phyloP scores from a whole-genome alignment of 2,888 invertebrate genomes.

The Timema cristinae region DNA sequence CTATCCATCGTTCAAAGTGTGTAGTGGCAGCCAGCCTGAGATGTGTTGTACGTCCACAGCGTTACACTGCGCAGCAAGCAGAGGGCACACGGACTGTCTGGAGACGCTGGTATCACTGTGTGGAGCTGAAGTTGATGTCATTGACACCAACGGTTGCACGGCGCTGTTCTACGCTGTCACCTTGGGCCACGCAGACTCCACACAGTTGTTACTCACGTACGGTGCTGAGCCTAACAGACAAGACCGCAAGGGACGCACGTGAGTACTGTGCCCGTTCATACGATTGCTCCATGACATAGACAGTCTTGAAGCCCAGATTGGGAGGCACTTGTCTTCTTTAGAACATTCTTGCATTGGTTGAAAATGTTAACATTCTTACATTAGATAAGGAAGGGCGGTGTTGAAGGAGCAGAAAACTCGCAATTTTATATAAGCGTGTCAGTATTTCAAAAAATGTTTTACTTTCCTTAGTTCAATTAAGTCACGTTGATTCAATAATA shows the following conservation, averaged over 20 bases:
- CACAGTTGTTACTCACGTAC: conserved; percentile 79
- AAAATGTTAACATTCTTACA: no score
- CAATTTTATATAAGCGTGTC: no score
- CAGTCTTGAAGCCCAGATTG: background rate
- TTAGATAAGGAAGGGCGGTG: no score
- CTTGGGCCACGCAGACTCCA: conserved; percentile 91
- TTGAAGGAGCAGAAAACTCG: no score
- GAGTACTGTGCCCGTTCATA: no score
- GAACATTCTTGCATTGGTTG: no score
- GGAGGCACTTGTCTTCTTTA: background rate
- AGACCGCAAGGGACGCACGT: conserved; percentile 87
- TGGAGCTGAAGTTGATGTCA: conserved; percentile 82
- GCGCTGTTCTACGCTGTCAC: conserved; percentile 96
- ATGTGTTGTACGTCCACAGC: conserved; percentile 49
- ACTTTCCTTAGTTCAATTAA: no score
- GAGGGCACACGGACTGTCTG: conserved; percentile 90
- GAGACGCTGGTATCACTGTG: conserved; percentile 84
- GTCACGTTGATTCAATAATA: no score
- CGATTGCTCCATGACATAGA: background rate
- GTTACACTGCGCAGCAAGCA: conserved; percentile 93
- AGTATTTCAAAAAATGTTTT: no score
- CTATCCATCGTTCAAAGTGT: no score
- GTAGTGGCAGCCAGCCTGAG: no score
- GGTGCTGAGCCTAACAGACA: conserved; percentile 90
- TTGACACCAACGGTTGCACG: conserved; percentile 92